Evolutionary conservation across 2,888 invertebrate genomes (phyloP), one percentile per base, ranked within the genome.

Genomic region (Lasioglossum figueresi): DNA sequence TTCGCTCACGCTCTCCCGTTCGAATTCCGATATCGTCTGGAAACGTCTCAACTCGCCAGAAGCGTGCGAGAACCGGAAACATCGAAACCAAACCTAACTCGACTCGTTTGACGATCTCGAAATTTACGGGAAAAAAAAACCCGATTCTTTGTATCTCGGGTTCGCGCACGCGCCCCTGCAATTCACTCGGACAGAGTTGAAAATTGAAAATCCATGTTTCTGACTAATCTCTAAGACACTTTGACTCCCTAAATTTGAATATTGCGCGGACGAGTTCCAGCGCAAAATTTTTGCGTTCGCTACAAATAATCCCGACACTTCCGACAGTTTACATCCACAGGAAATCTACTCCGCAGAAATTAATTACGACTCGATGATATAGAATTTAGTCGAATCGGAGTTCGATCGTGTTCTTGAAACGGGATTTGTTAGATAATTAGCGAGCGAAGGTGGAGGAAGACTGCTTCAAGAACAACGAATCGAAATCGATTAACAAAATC

Each of bases 401-500:
- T 52, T 56, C n/a, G 56, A 56, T n/a, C n/a, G n/a, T 12, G 56
- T 23, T n/a, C 63, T 31, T 31, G 40, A 34, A 48, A 40, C 12
- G 19, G 19, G 37, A 76, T 16, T 59, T 43, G 23, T 19, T 34
- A n/a, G 34, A 74, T 16, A 23, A 82, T 63, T 63, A 12, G 45
- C 79, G 59, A 77, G 79, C 80, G 80, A 77, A 45, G 16, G 27
- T 66, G 19, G 45, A 80, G 85, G 85, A 84, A 84, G 85, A 85
- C 77, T 63, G 52, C 40, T 73, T 72, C 43, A 40, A 45, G 40
- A 23, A 48, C 27, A 48, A 66, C 31, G 19, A 75, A 74, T 75
- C 16, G 31, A 37, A 37, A 83, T 79, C 73, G 84, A 73, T 45
- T 52, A 80, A 73, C 37, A 66, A 80, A 84, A 56, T 48, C 59